Conservation (phyloP, 2,888 invertebrate genomes). For the Corythucha ciliata region DNA sequence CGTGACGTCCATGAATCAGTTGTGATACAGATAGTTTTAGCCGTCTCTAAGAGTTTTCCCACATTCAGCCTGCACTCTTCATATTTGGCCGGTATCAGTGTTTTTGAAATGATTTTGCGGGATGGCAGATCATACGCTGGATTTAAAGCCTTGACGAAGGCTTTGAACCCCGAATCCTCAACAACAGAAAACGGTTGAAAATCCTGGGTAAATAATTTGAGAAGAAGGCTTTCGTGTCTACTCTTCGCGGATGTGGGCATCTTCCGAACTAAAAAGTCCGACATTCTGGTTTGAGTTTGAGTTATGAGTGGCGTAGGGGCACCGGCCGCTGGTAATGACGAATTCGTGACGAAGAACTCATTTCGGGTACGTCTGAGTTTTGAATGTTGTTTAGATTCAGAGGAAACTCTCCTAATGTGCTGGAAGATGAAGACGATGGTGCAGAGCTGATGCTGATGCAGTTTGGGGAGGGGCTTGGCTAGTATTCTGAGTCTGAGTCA, state of each 20-base stretch:
- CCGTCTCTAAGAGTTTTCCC: no score
- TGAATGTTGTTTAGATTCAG: no score
- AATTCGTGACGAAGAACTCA: no score
- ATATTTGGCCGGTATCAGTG: constrained; percentile 31
- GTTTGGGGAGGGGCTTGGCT: no score
- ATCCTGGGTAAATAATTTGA: constrained; percentile 36
- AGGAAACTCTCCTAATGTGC: no score
- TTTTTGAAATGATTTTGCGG: constrained; percentile 33
- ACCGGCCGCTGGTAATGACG: not conserved
- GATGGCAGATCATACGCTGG: constrained; percentile 35
- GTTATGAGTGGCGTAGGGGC: not conserved
- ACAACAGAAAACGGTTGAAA: constrained; percentile 38
- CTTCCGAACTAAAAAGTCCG: constrained; percentile 9
- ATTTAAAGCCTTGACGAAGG: constrained; percentile 35
- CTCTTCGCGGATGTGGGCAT: constrained; percentile 30
- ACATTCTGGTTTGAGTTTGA: constrained; percentile 2
- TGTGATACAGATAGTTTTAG: not conserved
- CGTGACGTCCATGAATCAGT: constrained; percentile 20
- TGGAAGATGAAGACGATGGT: no score
- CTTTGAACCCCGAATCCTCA: constrained; percentile 37
- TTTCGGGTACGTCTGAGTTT: no score
- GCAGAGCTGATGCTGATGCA: no score
- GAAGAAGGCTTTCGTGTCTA: constrained; percentile 33
- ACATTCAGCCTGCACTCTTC: constrained; percentile 19
- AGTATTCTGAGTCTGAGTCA: not conserved